These are phyloP conservation scores for Haliaeetus leucogaster DNA, from an alignment of 2,113 vertebrate genomes.

Conservation along the genomic window DNA sequence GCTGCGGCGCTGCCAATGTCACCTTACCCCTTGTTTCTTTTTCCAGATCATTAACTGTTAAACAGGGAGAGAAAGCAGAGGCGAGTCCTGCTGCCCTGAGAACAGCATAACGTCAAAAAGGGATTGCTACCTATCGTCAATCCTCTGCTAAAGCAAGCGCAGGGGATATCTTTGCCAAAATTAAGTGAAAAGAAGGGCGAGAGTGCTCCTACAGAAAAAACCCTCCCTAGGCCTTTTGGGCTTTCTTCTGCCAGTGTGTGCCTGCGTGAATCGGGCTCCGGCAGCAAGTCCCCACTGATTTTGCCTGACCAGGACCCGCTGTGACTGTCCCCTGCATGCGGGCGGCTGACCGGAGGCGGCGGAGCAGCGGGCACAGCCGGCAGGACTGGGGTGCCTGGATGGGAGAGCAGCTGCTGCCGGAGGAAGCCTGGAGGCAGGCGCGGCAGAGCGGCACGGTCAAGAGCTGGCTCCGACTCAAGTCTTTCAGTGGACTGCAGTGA, in stretches of 20 bases:
- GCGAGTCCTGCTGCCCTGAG: not conserved
- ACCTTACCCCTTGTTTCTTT: conserved; percentile 30
- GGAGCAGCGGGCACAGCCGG: fast-evolving
- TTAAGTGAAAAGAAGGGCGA: not conserved
- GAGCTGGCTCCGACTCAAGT: not conserved
- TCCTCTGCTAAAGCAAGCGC: not conserved
- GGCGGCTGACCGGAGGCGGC: fast-evolving
- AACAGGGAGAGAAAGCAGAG: conserved; percentile 37
- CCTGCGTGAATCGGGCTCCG: not conserved
- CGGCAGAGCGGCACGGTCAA: fast-evolving
- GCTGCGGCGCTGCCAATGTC: not conserved
- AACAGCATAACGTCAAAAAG: not conserved
- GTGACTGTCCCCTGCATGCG: fast-evolving
- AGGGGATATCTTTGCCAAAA: not conserved
- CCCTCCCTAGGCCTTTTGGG: not conserved
- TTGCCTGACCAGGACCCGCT: fast-evolving
- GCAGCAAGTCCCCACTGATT: not conserved
- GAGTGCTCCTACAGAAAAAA: not conserved
- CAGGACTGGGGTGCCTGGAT: fast-evolving
- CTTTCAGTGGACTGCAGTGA: not conserved
- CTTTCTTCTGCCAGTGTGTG: not conserved
- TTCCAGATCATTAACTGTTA: conserved; percentile 64
- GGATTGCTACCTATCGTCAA: not conserved
- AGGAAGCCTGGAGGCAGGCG: not conserved
- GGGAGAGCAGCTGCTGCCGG: not conserved